Base-by-base conservation (phyloP, 2,888 invertebrate species). In the Oxytorus armatus region DNA sequence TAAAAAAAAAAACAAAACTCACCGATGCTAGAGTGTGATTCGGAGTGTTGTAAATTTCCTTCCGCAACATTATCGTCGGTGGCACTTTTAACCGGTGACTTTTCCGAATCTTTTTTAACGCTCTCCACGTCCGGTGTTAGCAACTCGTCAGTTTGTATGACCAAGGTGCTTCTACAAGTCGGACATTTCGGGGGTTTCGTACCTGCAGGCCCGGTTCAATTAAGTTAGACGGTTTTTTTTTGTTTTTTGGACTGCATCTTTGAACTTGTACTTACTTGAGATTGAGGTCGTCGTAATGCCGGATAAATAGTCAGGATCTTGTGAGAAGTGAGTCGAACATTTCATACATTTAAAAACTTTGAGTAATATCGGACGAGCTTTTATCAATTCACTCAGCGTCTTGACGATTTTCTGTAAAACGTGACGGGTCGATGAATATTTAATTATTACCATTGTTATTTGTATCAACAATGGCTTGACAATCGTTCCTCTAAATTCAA, bases 301-400 rank as follows among this genome's bases (percentile, higher is more conserved):
- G 4, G 80, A 83, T 11, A 84, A 55, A 68, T 87, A 87, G 49
- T 92, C 91, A 1, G 85, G 90, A 83, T 94, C 94, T 76, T 92
- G 92, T 1, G 93, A 93, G 89, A 95, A 95, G 82, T 94, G 93
- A 8, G 94, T 92, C 1, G 93, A 93, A 85, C 95, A 95, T 87
- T 94, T 95, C 87, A 95, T 93, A 87, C 95, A 95, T 82, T 91
- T 90, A 59, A 90, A 91, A 44, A 91, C 85, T 82, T 90, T 90
- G 14, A 92, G 78, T 23, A 86, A 88, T 59, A 94, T 92, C 65
- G 93, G 91, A 42, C 93, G 92, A 55, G 92, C 88, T 1, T 92
- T 93, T 3, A 94, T 91, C 68, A 92, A 92, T 16, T 93, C 92
- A 3, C 92, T 91, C 23, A 94, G 86, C 59, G 89, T 92, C 73